Percentiles rank a stretch among this genome's conserved stretches.
Conservation (phyloP, 2,797 vertebrate species). For the Mustela erminea region DNA sequence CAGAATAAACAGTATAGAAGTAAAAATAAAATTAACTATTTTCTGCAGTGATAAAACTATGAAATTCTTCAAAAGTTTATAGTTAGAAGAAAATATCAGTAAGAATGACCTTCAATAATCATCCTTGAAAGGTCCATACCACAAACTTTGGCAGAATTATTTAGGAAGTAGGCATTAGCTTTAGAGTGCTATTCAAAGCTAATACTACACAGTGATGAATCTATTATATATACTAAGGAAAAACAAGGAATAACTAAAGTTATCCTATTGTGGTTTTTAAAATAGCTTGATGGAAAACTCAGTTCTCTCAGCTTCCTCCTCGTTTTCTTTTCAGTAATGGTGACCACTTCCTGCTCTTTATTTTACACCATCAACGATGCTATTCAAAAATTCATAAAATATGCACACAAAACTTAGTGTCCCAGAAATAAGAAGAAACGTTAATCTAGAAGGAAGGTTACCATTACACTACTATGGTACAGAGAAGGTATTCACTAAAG, state of each 20-base stretch:
- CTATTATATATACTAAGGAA: neutral
- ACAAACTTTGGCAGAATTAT: neutral
- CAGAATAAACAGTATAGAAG: neutral
- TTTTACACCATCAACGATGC: constrained; percentile 33
- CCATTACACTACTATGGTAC: constrained; percentile 67
- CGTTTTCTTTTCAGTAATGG: constrained; percentile 51
- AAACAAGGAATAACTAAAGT: neutral
- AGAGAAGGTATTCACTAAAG: constrained; percentile 75
- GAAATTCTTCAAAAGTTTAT: constrained; percentile 19
- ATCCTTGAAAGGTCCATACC: neutral
- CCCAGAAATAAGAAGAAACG: constrained; percentile 78
- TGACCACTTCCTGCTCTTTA: neutral
- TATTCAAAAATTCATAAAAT: constrained; percentile 74
- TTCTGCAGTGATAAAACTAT: constrained; percentile 49
- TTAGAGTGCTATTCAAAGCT: constrained; percentile 49
- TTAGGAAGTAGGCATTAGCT: neutral
- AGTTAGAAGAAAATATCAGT: constrained; percentile 16
- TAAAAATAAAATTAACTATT: constrained; percentile 45
- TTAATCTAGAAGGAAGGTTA: constrained; percentile 65
- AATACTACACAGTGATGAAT: constrained; percentile 51
- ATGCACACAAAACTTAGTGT: constrained; percentile 71
- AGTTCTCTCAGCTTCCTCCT: constrained; percentile 20
- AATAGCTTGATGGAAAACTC: neutral
- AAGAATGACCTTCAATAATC: constrained; percentile 45
- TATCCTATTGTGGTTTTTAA: constrained; percentile 30